Evolutionary conservation across 2,797 vertebrate genomes (phyloP).

Genomic region (Apogon talboti): DNA sequence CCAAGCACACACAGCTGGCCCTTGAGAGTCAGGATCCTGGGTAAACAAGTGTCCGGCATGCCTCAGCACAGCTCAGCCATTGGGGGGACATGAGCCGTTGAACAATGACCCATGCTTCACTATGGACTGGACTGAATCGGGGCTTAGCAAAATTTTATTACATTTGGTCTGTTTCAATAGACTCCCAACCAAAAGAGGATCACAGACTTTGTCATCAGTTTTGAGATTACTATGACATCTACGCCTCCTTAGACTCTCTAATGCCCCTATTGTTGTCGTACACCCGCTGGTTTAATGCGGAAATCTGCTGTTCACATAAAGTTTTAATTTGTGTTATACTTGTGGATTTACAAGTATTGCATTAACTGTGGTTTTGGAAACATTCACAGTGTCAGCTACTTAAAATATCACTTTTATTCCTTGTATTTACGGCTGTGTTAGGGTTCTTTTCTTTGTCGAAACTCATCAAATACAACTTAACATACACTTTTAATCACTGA

Average conservation of each 20-base stretch:
- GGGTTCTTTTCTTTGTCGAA: no score
- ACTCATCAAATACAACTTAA: no score
- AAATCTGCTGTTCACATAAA: constrained; percentile 45
- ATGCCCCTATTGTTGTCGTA: constrained; percentile 59
- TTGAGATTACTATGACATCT: constrained; percentile 70
- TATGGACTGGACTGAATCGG: constrained; percentile 64
- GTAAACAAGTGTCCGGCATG: constrained; percentile 85
- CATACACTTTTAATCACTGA: no score
- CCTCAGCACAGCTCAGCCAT: constrained; percentile 71
- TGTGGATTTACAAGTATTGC: constrained; percentile 25
- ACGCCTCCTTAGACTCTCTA: constrained; percentile 59
- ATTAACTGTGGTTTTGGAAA: not conserved
- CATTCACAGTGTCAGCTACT: not conserved
- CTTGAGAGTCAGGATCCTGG: constrained; percentile 80
- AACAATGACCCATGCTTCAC: constrained; percentile 81
- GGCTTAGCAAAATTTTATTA: constrained; percentile 82
- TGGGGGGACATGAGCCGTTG: constrained; percentile 66
- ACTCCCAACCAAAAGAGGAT: constrained; percentile 65
- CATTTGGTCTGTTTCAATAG: constrained; percentile 75
- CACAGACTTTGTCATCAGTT: constrained; percentile 73
- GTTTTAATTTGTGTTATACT: constrained; percentile 16
- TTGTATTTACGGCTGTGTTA: no score
- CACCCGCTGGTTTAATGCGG: constrained; percentile 50
- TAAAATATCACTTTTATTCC: no score
- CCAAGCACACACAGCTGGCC: constrained; percentile 86